Conservation (phyloP, 2,888 invertebrate genomes). For the Tricholauxania praeusta region DNA sequence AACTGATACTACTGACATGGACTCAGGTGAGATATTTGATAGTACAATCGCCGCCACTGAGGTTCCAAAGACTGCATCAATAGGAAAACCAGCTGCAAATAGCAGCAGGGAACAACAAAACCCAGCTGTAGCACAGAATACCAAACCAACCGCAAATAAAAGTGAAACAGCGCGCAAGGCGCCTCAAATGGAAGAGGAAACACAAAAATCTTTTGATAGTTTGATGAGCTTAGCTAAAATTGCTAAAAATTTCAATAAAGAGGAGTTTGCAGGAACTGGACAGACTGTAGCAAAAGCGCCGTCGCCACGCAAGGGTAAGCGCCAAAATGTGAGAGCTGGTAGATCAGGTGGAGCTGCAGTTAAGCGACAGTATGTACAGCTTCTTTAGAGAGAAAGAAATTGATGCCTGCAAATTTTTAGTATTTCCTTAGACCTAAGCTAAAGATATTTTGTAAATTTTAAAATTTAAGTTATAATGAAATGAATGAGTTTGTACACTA, state of each 20-base stretch:
- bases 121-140: background rate
- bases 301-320: background rate
- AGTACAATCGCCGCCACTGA: background rate
- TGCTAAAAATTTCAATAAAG: constrained; percentile 6
- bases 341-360: too few species aligned
- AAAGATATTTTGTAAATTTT: too few species aligned
- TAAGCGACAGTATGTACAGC: constrained; percentile 3
- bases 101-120: background rate
- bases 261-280: background rate
- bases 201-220: constrained; percentile 4
- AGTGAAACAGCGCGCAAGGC: background rate
- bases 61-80: background rate
- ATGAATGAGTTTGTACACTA: too few species aligned
- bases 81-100: too few species aligned
- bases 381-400: background rate
- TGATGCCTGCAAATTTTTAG: too few species aligned
- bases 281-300: too few species aligned
- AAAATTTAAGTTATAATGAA: too few species aligned
- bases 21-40: too few species aligned
- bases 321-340: background rate
- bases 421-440: too few species aligned
- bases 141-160: background rate
- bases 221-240: constrained; percentile 15
- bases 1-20: too few species aligned
- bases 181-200: constrained; percentile 12